These are phyloP conservation scores for Ischnura elegans DNA, from an alignment of 2,888 invertebrate genomes.

Conservation along the genomic window DNA sequence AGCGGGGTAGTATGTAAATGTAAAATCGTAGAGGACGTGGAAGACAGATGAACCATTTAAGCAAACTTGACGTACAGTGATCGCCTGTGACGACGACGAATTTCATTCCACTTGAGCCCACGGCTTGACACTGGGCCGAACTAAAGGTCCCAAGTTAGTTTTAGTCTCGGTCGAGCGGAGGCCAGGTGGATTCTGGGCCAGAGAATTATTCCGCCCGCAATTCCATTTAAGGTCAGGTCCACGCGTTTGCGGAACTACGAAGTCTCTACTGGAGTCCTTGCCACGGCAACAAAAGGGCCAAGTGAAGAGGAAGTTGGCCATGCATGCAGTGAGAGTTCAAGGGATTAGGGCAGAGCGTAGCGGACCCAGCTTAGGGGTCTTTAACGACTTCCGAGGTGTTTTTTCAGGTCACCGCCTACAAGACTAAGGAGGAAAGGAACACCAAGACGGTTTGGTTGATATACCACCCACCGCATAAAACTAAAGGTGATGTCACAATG, in stretches of 20 bases:
- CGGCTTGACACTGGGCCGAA: neutral
- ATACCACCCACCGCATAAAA: too few relatives aligned
- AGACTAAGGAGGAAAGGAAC: neutral
- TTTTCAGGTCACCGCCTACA: neutral
- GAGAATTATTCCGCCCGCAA: neutral
- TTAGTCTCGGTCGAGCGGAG: neutral
- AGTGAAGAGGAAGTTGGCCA: neutral
- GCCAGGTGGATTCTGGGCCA: neutral
- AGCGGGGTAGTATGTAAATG: too few relatives aligned
- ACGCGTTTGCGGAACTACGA: constrained; percentile 1
- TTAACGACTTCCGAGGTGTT: neutral
- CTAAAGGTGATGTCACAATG: too few relatives aligned
- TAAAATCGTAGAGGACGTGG: too few relatives aligned
- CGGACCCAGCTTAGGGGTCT: neutral
- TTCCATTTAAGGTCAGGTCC: constrained; percentile 33
- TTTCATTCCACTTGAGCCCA: neutral
- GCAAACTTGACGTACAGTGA: neutral
- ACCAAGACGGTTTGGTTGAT: too few relatives aligned
- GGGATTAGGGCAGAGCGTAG: neutral
- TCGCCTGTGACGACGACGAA: neutral
- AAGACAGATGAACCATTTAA: neutral
- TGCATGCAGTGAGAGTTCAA: constrained; percentile 4
- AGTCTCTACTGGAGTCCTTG: neutral
- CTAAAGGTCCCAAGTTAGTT: neutral
- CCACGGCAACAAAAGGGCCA: neutral